Evolutionary conservation across 1,140 invertebrate species (phyloP), one percentile per base, ranked within the genome.

Genomic region (Uloborus diversus): DNA sequence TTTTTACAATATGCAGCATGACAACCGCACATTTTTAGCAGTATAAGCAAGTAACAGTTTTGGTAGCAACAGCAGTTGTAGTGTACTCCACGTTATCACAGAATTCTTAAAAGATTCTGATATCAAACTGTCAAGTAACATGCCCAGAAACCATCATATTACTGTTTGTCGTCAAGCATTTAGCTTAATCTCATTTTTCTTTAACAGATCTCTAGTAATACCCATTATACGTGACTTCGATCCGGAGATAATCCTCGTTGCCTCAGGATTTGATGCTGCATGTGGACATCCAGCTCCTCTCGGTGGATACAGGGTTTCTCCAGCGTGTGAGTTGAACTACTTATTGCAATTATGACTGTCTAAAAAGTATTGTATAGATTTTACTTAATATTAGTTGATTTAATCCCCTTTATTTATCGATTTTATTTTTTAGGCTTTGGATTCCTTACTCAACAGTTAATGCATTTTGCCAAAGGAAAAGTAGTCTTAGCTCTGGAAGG

Each of bases 191-290:
- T n/a, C n/a, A n/a, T 28, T 17, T 68, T 17, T 68, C 33, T 20
- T 17, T 59, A 13, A 35, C 37, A 81, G 79, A 81, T 92, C 93
- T 57, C 88, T 98, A 83, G 92, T 98, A 17, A 94, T 97, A 91
- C 96, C 96, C 13, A 94, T 98, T 81, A 94, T 95, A 33, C 92
- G 92, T 85, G 93, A 96, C 85, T 99, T 96, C 88, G 91, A 93
- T 84, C 97, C 98, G 2, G 96, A 99, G 85, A 91, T 99, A 82
- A 92, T 99, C 32, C 89, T 99, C 28, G 97, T 99, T 27, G 99
- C 97, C 2, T 94, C 96, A 76, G 98, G 98, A 30, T 99, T 99
- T 88, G 98, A 99, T 89, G 97, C 96, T 3, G 96, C 97, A 9
- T 88, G 90, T 20, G 97, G 97, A n/a, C 97, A 99, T 88, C 91